These are phyloP conservation scores for Pangasius djambal DNA, from an alignment of 2,797 vertebrate genomes.

Conservation along the genomic window DNA sequence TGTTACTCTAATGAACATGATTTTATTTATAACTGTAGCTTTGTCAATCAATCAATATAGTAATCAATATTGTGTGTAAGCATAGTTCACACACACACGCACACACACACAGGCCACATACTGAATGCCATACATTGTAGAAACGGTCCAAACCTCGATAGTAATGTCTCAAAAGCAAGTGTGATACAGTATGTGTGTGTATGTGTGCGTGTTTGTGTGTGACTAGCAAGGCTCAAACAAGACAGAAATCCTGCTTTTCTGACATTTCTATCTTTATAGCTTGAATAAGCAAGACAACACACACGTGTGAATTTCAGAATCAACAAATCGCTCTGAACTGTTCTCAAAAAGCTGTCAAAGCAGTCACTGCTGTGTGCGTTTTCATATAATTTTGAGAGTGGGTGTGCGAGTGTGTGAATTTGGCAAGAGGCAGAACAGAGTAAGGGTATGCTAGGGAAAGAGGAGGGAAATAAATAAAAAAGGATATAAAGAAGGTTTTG, in stretches of 20 bases:
- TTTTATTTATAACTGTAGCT: constrained; percentile 34
- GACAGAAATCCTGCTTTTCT: background rate
- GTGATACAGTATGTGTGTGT: background rate
- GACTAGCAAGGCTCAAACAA: background rate
- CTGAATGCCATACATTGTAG: background rate
- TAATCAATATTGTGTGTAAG: background rate
- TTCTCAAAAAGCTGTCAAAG: constrained; percentile 13
- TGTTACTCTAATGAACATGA: constrained; percentile 20
- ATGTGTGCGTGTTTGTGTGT: background rate
- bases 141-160: background rate
- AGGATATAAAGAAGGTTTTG: background rate
- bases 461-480: constrained; percentile 36
- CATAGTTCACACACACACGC: background rate
- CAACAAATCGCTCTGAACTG: constrained; percentile 11
- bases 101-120: background rate
- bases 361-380: constrained; percentile 11
- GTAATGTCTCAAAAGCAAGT: background rate
- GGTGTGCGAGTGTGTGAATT: constrained; percentile 27
- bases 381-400: constrained; percentile 7
- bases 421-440: constrained; percentile 65
- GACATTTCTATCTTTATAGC: constrained; percentile 2
- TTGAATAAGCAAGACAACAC: background rate
- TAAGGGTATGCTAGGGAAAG: constrained; percentile 60
- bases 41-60: constrained; percentile 30
- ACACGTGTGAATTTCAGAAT: constrained; percentile 8